A percentile compares a stretch with the other conserved stretches of the same genome.
Evolutionary conservation across 2,888 invertebrate species (phyloP).

Genomic region (Pseudococcus jackbeardsleyi): DNA sequence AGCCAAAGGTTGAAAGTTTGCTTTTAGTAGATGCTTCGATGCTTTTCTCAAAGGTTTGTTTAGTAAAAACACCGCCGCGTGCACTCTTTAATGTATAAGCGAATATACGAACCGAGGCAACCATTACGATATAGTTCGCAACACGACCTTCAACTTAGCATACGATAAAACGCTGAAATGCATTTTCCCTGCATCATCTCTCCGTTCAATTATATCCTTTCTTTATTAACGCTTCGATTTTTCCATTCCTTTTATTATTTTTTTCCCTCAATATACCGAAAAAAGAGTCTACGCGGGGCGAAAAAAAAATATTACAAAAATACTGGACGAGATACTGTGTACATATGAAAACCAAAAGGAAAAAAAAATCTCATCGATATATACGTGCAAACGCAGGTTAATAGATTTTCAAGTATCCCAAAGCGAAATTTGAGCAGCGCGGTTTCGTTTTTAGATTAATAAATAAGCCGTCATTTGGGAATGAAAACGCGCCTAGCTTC

Average conservation of each 20-base stretch:
- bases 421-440: conserved; percentile 38
- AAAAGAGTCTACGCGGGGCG: background rate
- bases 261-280: background rate
- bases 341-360: background rate
- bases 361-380: conserved; percentile 42
- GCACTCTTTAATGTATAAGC: background rate
- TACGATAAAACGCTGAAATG: background rate
- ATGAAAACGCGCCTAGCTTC: background rate
- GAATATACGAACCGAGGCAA: background rate
- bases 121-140: background rate
- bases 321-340: background rate
- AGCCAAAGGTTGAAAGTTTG: conserved; percentile 53
- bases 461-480: conserved; percentile 60
- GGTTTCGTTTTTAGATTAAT: conserved; percentile 33
- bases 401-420: conserved; percentile 57
- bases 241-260: background rate
- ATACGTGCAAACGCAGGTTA: conserved; percentile 47
- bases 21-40: conserved; percentile 43
- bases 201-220: background rate
- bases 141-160: conserved; percentile 13
- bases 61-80: conserved; percentile 16
- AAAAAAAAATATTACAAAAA: background rate
- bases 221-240: background rate
- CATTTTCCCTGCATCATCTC: background rate
- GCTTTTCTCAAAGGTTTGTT: conserved; percentile 54